phyloP scores from a whole-genome alignment of 2,797 vertebrate genomes.

The Phrynocephalus forsythii region DNA sequence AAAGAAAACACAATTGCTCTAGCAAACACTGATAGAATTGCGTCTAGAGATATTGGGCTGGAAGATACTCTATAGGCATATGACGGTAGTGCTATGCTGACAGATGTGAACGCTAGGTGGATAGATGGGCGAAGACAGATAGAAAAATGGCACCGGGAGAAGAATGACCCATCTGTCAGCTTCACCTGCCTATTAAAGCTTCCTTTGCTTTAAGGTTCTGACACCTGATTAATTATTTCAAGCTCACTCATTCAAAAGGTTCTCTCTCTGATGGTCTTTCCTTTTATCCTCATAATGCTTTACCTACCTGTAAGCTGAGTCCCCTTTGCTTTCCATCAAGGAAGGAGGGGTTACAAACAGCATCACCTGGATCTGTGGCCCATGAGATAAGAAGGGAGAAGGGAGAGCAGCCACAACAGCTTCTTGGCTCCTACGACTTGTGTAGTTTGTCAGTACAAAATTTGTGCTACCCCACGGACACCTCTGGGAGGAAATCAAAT shows the following conservation, averaged over 20 bases:
- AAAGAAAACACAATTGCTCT: neutral
- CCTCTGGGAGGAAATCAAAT: conserved; percentile 79
- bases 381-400: conserved; percentile 68
- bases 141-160: conserved; percentile 38
- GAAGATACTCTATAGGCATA: neutral
- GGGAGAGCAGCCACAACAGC: conserved; percentile 30
- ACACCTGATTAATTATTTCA: conserved; percentile 63
- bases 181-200: conserved; percentile 42
- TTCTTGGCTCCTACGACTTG: conserved; percentile 68
- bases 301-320: neutral
- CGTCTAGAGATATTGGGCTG: accelerated
- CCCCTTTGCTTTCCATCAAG: conserved; percentile 25
- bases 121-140: conserved; percentile 5
- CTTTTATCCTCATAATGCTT: conserved; percentile 54
- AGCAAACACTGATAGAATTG: accelerated
- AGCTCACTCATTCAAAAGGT: conserved; percentile 40
- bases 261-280: neutral
- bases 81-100: neutral
- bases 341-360: conserved; percentile 36
- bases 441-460: conserved; percentile 70
- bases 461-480: conserved; percentile 70
- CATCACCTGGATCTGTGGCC: conserved; percentile 36
- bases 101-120: neutral
- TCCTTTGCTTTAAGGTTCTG: conserved; percentile 57
- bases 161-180: conserved; percentile 41